Base-by-base conservation (phyloP, 1,140 invertebrate species). In the Lepidurus arcticus region DNA sequence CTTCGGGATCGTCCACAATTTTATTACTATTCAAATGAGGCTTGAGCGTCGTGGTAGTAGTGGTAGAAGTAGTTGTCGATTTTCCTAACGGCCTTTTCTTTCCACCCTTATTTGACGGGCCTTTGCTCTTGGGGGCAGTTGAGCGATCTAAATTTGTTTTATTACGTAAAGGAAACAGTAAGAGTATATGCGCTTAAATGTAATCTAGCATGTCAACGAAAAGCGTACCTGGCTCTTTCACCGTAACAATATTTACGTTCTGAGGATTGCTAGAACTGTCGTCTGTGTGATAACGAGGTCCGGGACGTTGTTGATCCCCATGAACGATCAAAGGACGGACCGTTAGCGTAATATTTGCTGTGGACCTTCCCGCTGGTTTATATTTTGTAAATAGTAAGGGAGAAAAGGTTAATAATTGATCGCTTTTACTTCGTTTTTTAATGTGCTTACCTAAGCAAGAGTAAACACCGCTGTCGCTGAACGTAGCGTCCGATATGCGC, bases 401-500 rank as follows among this genome's bases (percentile, higher is more conserved):
- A 65, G 9, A 13, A 9, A 16, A 16, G 21, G 8, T 8, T 10
- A 1, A 44, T n/a, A 44, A 44, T n/a, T 21, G 43, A 74, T 45
- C 44, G 75, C 47, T 75, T 74, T 65, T 45, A 26, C 47, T 75
- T 73, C 75, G 53, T 21, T 47, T 53, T 44, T 13, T 5, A 24
- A 24, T 9, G 53, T 73, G 74, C 84, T 85, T 87, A 90, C 89
- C 88, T 44, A 91, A 88, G 82, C 95, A 97, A 0, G 92, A 92
- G 83, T 96, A 97, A 6, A 92, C 85, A 13, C 94, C 94, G 75
- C 89, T 89, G 84, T 96, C 94, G 4, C 89, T 87, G 77, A 91
- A 88, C 0, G 89, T 90, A 10, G 94, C 88, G 76, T 92, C 90
- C 75, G 91, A 88, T 78, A 97, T 94, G 74, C 92, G 90, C 9